Conservation (phyloP, 2,888 invertebrate species). For the Invenusta paracnida region DNA sequence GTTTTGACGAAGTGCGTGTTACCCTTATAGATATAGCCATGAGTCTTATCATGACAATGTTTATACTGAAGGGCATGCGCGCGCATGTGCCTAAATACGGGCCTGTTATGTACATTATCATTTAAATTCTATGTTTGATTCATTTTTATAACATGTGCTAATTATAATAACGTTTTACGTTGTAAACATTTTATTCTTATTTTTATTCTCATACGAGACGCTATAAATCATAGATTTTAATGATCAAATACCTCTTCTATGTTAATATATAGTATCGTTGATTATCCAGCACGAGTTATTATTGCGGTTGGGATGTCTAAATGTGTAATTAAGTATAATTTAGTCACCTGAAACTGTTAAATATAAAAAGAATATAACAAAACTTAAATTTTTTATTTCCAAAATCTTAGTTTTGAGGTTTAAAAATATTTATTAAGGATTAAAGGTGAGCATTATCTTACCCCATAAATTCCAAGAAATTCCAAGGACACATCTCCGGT, state of each 20-base stretch:
- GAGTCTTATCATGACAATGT: background rate
- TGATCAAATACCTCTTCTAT: background rate
- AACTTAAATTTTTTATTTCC: background rate
- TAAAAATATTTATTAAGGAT: background rate
- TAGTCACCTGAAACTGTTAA: background rate
- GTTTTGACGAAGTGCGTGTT: too few relatives aligned
- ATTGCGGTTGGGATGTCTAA: background rate
- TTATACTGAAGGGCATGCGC: background rate
- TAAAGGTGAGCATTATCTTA: background rate
- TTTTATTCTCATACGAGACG: background rate
- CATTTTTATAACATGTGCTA: too few relatives aligned
- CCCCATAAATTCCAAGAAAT: background rate
- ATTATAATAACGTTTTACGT: background rate
- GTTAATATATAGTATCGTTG: background rate
- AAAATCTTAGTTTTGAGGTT: background rate
- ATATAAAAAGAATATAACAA: background rate
- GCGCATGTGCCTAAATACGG: background rate
- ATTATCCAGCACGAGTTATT: background rate
- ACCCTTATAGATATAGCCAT: background rate
- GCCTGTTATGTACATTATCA: too few relatives aligned
- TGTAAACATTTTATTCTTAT: background rate
- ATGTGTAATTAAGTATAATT: background rate
- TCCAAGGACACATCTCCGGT: too few relatives aligned
- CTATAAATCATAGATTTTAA: background rate
- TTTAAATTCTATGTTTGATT: too few relatives aligned